Percentiles rank a stretch among this genome's conserved stretches.
Conservation (phyloP, 2,797 vertebrate species). For the Dryobates pubescens region DNA sequence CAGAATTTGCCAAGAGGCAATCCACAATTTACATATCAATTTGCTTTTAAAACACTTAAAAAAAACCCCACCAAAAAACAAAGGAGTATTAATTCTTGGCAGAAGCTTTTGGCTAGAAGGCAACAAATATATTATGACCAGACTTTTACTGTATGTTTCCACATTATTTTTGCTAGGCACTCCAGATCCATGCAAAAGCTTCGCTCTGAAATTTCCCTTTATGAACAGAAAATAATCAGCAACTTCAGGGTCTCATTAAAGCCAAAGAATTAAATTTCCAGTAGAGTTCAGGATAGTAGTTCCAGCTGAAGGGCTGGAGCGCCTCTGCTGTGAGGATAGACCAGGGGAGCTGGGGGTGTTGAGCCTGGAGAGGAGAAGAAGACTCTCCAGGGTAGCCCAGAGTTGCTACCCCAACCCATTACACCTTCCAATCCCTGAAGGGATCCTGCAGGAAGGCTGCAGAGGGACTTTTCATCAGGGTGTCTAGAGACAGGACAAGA, state of each 20-base stretch:
- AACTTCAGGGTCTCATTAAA: neutral
- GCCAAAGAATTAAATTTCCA: neutral
- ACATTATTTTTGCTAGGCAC: neutral
- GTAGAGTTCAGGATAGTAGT: neutral
- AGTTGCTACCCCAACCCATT: too few relatives aligned
- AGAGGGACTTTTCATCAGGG: too few relatives aligned
- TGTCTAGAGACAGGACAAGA: too few relatives aligned
- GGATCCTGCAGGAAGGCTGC: too few relatives aligned
- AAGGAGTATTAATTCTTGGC: constrained; percentile 5
- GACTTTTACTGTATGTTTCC: constrained; percentile 17
- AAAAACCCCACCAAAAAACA: neutral
- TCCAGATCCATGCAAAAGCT: neutral
- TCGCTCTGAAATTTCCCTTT: neutral
- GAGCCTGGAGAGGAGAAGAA: too few relatives aligned
- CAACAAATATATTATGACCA: constrained; percentile 2
- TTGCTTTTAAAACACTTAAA: neutral
- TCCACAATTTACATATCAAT: neutral
- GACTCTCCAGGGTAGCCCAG: too few relatives aligned
- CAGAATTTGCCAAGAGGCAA: neutral
- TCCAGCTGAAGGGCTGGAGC: neutral
- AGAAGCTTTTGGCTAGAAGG: neutral
- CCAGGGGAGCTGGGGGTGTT: too few relatives aligned
- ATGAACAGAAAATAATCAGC: constrained; percentile 11
- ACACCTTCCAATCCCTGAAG: too few relatives aligned
- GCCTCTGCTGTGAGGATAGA: too few relatives aligned